phyloP scores from a whole-genome alignment of 2,888 invertebrate genomes.

The Petrolisthes cinctipes region DNA sequence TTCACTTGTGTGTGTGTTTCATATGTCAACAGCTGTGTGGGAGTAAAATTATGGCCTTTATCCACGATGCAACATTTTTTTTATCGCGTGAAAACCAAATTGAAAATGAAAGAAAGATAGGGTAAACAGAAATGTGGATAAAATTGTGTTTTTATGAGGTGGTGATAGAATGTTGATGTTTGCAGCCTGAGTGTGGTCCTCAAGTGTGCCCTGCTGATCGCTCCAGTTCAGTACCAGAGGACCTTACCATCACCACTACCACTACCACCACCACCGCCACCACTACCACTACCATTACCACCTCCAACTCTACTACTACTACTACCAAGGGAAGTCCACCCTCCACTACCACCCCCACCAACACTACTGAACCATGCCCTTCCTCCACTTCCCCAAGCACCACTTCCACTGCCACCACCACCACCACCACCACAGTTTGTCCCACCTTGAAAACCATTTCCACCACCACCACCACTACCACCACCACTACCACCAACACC shows the following conservation, averaged over 20 bases:
- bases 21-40: too few relatives aligned
- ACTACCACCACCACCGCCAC: slow-evolving; percentile 35
- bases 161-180: not conserved
- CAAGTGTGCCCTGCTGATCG: slow-evolving; percentile 36
- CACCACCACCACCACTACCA: not conserved
- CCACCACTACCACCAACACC: slow-evolving; percentile 28
- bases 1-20: too few relatives aligned
- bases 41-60: too few relatives aligned
- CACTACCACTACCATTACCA: slow-evolving; percentile 8
- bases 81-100: too few relatives aligned
- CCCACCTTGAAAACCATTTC: slow-evolving; percentile 19
- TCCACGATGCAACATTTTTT: too few relatives aligned
- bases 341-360: not conserved
- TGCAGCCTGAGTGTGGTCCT: slow-evolving; percentile 53
- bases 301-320: slow-evolving; percentile 39
- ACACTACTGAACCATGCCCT: not conserved
- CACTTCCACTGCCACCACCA: not conserved
- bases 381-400: slow-evolving; percentile 14
- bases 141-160: too few relatives aligned
- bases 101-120: too few relatives aligned
- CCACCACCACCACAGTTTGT: slow-evolving; percentile 29
- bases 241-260: slow-evolving; percentile 39
- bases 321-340: slow-evolving; percentile 27
- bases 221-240: slow-evolving; percentile 42
- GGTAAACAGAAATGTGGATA: too few relatives aligned